Evolutionary conservation across 2,888 invertebrate genomes (phyloP).

Genomic region (Labia minor): DNA sequence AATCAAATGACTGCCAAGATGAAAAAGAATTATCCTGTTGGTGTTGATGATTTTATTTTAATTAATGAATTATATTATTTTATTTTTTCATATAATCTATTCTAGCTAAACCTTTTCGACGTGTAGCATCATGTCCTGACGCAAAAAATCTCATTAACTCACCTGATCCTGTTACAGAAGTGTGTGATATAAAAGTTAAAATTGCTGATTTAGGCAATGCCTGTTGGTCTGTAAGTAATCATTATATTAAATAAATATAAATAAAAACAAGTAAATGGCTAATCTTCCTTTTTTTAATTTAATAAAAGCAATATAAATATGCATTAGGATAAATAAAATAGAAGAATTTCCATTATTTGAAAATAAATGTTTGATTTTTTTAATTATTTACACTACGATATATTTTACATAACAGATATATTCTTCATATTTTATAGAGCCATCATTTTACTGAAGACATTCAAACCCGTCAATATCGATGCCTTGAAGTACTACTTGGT

Average conservation of each 20-base stretch:
- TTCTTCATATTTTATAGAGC: conserved; percentile 36
- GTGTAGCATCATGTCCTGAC: conserved; percentile 33
- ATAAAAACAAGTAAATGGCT: too few relatives aligned
- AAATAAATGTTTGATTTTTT: too few relatives aligned
- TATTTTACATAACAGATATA: too few relatives aligned
- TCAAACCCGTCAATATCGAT: conserved; percentile 73
- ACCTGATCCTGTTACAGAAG: conserved; percentile 38
- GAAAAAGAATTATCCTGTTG: too few relatives aligned
- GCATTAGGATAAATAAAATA: too few relatives aligned
- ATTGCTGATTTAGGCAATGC: conserved; percentile 79
- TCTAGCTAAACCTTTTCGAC: conserved; percentile 28
- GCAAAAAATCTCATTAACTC: conserved; percentile 31
- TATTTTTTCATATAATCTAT: not conserved
- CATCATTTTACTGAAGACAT: conserved; percentile 76
- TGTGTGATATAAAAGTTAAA: conserved; percentile 56
- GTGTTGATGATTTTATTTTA: not conserved
- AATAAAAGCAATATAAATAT: too few relatives aligned
- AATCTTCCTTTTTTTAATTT: not conserved
- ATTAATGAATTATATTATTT: not conserved
- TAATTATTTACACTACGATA: too few relatives aligned
- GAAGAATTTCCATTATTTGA: too few relatives aligned
- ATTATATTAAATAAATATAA: not conserved
- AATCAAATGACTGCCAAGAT: not conserved
- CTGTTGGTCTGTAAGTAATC: conserved; percentile 54
- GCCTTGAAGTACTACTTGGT: conserved; percentile 66